phyloP scores from a whole-genome alignment of 2,888 invertebrate genomes.

The Apocheima hispidaria region DNA sequence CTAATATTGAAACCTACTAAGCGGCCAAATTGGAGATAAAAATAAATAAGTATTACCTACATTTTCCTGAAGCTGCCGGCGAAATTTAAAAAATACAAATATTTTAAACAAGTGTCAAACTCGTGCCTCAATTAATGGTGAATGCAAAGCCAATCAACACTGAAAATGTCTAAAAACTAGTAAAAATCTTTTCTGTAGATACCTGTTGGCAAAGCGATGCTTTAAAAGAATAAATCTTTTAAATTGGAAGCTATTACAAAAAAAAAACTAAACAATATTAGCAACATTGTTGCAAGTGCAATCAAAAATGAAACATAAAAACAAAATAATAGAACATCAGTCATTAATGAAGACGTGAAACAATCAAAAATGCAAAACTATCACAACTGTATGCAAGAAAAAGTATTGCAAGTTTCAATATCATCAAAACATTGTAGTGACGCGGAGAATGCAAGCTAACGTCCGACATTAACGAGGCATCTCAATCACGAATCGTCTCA shows the following conservation, averaged over 20 bases:
- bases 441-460: constrained; percentile 57
- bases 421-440: constrained; percentile 49
- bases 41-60: constrained; percentile 21
- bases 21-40: constrained; percentile 32
- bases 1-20: constrained; percentile 25
- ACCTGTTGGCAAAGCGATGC: constrained; percentile 15
- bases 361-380: constrained; percentile 25
- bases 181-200: constrained; percentile 20
- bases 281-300: constrained; percentile 11
- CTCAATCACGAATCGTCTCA: constrained; percentile 71
- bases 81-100: constrained; percentile 29
- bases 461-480: constrained; percentile 72
- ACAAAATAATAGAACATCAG: constrained; percentile 2
- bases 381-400: constrained; percentile 38
- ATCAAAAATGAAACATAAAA: constrained; percentile 2
- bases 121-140: constrained; percentile 13
- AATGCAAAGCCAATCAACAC: constrained; percentile 26
- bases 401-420: constrained; percentile 39
- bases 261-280: not conserved
- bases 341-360: constrained; percentile 27
- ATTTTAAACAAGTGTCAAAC: constrained; percentile 28
- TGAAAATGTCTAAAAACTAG: constrained; percentile 20
- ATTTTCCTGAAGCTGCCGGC: constrained; percentile 16
- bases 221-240: constrained; percentile 21
- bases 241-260: constrained; percentile 19